These are phyloP conservation scores for Frankliniella fusca DNA, from an alignment of 2,888 invertebrate genomes.

Conservation along the genomic window DNA sequence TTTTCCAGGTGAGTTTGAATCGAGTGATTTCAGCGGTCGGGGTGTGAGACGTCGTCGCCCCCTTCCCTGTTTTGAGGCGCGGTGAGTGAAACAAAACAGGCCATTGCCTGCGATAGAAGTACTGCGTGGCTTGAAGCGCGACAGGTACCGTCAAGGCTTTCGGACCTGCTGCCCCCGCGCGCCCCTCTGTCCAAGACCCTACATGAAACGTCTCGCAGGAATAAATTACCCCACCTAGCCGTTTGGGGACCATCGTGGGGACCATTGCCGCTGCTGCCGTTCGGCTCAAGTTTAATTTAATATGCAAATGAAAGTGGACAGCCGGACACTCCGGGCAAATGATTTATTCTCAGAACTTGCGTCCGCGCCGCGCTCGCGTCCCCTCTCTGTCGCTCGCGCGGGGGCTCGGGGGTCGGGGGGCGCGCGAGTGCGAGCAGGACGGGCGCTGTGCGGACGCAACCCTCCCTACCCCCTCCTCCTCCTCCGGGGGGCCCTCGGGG, in stretches of 20 bases:
- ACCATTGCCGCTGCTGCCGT: constrained; percentile 9
- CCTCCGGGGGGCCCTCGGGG: not conserved
- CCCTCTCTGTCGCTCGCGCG: not conserved
- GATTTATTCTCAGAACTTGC: constrained; percentile 25
- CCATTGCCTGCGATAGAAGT: too few relatives aligned
- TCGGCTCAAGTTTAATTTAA: constrained; percentile 19
- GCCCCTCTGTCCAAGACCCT: too few relatives aligned
- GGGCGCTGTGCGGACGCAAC: too few relatives aligned
- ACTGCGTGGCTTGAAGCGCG: too few relatives aligned
- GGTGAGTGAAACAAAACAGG: too few relatives aligned
- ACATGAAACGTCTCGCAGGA: not conserved
- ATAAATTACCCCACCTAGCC: constrained; percentile 1
- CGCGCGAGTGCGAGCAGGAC: not conserved
- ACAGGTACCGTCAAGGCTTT: too few relatives aligned
- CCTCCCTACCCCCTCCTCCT: too few relatives aligned
- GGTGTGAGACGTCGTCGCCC: not conserved
- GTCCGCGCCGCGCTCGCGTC: not conserved
- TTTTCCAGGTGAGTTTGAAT: not conserved
- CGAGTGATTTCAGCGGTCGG: not conserved
- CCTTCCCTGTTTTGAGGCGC: not conserved
- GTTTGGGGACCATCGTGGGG: not conserved
- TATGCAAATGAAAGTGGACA: constrained; percentile 26
- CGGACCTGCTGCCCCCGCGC: too few relatives aligned
- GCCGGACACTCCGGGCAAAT: constrained; percentile 6
- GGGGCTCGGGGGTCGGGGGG: not conserved